These are phyloP conservation scores for Rhinogobius similis DNA, from an alignment of 2,113 vertebrate genomes.

Conservation along the genomic window DNA sequence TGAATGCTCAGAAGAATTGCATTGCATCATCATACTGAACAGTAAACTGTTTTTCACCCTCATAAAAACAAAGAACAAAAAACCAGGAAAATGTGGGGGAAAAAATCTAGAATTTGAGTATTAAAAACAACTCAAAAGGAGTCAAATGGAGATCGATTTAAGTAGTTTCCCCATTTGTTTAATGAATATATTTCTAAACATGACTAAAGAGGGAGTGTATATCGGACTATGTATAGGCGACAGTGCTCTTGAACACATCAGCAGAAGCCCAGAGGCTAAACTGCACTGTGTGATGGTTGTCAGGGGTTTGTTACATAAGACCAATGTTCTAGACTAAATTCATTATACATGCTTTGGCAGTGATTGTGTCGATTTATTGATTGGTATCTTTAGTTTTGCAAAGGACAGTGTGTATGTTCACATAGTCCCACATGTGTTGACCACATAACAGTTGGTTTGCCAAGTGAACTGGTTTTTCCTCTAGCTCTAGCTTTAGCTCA, in stretches of 20 bases:
- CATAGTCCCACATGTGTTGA: slow-evolving; percentile 48
- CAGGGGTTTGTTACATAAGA: slow-evolving; percentile 42
- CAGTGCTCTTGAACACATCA: background rate
- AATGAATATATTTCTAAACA: background rate
- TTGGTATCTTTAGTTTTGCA: slow-evolving; percentile 61
- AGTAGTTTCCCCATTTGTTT: background rate
- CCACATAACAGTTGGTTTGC: slow-evolving; percentile 54
- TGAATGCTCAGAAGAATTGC: background rate
- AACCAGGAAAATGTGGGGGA: background rate
- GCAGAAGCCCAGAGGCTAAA: slow-evolving; percentile 21
- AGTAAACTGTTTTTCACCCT: background rate
- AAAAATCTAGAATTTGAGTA: background rate
- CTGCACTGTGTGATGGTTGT: slow-evolving; percentile 20
- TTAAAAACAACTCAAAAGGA: background rate
- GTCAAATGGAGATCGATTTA: background rate
- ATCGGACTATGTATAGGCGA: background rate
- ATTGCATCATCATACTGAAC: too few relatives aligned
- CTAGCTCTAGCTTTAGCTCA: slow-evolving; percentile 45
- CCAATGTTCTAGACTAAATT: slow-evolving; percentile 47
- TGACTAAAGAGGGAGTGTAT: background rate
- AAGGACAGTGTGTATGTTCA: slow-evolving; percentile 59
- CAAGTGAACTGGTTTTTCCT: slow-evolving; percentile 72
- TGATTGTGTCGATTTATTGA: slow-evolving; percentile 59
- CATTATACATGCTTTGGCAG: slow-evolving; percentile 48
- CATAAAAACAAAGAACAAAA: background rate